Percentiles rank a stretch among this genome's conserved stretches.
phyloP scores from a whole-genome alignment of 2,113 vertebrate species.

The Vulpes vulpes region DNA sequence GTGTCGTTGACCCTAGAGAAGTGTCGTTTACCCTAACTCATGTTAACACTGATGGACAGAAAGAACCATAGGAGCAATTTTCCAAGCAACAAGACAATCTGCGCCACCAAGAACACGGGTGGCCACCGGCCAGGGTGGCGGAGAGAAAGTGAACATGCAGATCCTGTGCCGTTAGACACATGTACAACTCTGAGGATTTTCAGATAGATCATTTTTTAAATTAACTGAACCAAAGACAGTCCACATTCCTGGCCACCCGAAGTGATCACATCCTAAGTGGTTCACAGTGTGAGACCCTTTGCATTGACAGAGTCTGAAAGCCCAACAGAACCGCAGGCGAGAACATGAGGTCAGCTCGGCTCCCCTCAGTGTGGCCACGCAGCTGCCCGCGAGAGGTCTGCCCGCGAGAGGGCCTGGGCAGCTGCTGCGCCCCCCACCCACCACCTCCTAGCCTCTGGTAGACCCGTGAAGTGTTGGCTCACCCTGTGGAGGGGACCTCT shows the following conservation, averaged over 20 bases:
- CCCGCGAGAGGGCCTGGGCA: conserved; percentile 69
- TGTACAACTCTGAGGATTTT: not conserved
- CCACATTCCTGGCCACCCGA: not conserved
- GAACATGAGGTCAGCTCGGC: not conserved
- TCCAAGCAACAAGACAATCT: not conserved
- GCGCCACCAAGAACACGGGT: not conserved
- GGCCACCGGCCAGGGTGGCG: not conserved
- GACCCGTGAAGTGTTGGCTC: not conserved
- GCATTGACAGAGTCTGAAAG: not conserved
- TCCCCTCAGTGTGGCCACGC: fast-evolving
- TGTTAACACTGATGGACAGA: not conserved
- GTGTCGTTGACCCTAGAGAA: not conserved
- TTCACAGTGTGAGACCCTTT: conserved; percentile 59
- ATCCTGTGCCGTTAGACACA: not conserved
- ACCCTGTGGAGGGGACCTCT: not conserved
- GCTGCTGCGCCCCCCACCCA: not conserved
- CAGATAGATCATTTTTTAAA: not conserved
- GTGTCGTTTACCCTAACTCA: not conserved
- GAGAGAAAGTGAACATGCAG: not conserved
- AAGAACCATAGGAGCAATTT: not conserved
- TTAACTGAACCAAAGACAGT: conserved; percentile 45
- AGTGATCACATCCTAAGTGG: fast-evolving
- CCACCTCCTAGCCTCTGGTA: not conserved
- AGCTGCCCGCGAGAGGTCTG: not conserved
- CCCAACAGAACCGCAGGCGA: not conserved